phyloP scores from a whole-genome alignment of 2,888 invertebrate genomes.

The Campopleginae sp. region DNA sequence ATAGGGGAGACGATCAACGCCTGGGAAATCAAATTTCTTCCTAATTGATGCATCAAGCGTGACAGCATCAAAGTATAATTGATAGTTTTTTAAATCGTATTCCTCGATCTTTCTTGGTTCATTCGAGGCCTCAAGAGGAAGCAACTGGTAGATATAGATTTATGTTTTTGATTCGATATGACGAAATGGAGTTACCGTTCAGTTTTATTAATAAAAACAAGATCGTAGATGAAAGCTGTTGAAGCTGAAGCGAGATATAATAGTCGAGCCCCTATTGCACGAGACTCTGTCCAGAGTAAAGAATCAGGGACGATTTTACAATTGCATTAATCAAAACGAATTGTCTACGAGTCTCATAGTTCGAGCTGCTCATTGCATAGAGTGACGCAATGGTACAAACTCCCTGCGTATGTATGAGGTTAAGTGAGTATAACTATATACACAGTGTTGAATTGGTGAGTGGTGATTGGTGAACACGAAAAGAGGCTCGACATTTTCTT shows the following conservation, averaged over 20 bases:
- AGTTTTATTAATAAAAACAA: constrained; percentile 20
- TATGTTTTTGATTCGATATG: background rate
- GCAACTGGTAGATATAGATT: background rate
- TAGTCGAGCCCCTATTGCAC: constrained; percentile 54
- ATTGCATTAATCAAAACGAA: constrained; percentile 66
- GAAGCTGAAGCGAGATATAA: constrained; percentile 29
- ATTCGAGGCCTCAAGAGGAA: background rate
- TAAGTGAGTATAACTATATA: background rate
- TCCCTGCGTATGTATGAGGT: constrained; percentile 3
- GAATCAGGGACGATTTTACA: constrained; percentile 65
- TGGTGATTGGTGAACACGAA: constrained; percentile 45
- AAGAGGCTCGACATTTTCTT: constrained; percentile 55
- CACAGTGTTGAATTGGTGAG: constrained; percentile 1
- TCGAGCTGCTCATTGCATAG: constrained; percentile 50
- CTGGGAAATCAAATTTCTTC: too few species aligned
- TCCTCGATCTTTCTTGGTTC: too few species aligned
- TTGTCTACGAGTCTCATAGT: constrained; percentile 45
- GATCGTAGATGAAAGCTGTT: constrained; percentile 36
- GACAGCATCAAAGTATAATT: too few species aligned
- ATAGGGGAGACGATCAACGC: too few species aligned
- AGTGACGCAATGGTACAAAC: constrained; percentile 55
- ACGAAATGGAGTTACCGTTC: background rate
- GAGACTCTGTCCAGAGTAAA: background rate
- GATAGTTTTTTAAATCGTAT: too few species aligned
- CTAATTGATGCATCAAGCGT: too few species aligned